Conservation (phyloP, 2,888 invertebrate genomes). For the Dryomyza anilis region DNA sequence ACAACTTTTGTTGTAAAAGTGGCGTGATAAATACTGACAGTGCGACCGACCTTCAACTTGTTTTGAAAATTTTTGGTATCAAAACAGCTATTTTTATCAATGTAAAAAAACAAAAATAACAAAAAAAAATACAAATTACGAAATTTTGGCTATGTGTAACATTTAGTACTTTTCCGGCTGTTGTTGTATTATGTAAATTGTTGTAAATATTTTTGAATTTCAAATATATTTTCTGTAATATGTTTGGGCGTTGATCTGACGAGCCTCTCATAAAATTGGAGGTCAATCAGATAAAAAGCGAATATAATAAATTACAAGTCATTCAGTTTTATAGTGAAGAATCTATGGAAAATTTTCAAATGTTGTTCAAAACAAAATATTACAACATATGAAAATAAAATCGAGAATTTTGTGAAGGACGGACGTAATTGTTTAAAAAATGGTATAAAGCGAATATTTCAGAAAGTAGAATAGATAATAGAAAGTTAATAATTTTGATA, state of each 20-base stretch:
- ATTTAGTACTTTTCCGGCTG: background rate
- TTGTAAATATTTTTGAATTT: background rate
- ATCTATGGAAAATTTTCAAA: background rate
- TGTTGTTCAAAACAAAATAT: background rate
- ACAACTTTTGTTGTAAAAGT: background rate
- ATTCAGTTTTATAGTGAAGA: background rate
- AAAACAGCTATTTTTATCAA: background rate
- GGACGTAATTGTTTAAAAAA: no score
- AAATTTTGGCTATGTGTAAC: background rate
- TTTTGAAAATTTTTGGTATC: background rate
- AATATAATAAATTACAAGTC: background rate
- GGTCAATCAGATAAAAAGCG: background rate
- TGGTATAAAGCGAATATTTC: no score
- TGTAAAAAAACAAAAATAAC: background rate
- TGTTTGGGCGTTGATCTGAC: background rate
- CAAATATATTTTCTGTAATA: background rate
- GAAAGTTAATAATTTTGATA: no score
- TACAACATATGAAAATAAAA: background rate
- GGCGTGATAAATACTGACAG: background rate
- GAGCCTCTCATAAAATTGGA: slow-evolving; percentile 18
- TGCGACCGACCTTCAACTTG: slow-evolving; percentile 31
- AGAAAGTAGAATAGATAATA: no score
- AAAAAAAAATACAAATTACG: no score
- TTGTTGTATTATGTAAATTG: background rate
- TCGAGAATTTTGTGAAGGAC: no score